Evolutionary conservation across 2,113 vertebrate genomes (phyloP).

Genomic region (Origma solitaria): DNA sequence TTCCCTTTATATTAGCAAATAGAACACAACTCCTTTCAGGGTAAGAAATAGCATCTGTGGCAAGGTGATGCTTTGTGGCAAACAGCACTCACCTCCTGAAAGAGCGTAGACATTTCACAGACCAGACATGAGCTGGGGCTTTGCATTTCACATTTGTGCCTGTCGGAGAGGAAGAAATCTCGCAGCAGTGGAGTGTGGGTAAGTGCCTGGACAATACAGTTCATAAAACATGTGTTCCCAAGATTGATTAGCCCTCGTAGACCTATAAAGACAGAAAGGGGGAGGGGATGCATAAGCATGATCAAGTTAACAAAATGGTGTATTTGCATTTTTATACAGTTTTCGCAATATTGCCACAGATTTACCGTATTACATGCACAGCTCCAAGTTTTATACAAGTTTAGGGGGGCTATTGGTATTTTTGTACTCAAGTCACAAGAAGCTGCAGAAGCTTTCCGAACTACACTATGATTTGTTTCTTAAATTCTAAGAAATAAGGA

Average conservation of each 20-base stretch:
- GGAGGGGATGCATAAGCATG: conserved; percentile 12
- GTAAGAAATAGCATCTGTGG: not conserved
- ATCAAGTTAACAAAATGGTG: not conserved
- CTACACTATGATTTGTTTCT: not conserved
- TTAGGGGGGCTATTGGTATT: not conserved
- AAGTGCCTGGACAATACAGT: conserved; percentile 97
- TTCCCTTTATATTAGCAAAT: not conserved
- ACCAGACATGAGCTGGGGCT: conserved; percentile 96
- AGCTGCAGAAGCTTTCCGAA: not conserved
- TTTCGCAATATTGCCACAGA: not conserved
- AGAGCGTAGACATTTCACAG: conserved; percentile 97
- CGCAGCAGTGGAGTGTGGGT: conserved; percentile 95
- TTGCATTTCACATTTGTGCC: conserved; percentile 99
- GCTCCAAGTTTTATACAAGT: not conserved
- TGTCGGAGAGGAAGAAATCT: conserved; percentile 97
- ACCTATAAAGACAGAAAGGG: conserved; percentile 73
- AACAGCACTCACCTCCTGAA: conserved; percentile 87
- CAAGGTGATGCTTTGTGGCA: not conserved
- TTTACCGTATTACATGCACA: not conserved
- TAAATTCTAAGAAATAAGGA: not conserved
- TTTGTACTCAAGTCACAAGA: not conserved
- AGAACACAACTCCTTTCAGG: not conserved
- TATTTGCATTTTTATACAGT: conserved; percentile 24
- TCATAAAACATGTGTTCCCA: conserved; percentile 99
- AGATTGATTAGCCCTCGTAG: conserved; percentile 96